Evolutionary conservation across 64 coral and sea anemone genomes (phyloP), one percentile per base, ranked within the genome.

Genomic region (Porites lutea): DNA sequence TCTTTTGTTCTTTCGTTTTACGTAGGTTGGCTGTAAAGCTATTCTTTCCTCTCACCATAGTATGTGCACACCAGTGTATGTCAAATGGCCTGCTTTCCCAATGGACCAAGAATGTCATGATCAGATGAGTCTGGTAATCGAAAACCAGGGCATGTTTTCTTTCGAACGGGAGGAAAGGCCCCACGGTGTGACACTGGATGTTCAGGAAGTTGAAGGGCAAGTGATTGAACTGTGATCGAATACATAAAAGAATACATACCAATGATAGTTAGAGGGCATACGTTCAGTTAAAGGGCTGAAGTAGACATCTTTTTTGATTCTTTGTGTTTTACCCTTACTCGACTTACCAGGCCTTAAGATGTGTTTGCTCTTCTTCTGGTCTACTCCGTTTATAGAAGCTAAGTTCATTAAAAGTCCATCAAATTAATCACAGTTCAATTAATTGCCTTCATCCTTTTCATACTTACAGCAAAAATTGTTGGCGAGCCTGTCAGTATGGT

Each of bases 11-110:
- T 48, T 74, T 74, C 13, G 4, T 78, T n/a, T 55, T 20, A 23
- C 23, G n/a, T 7, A 78, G 75, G 75, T 54, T 20, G 75, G 75
- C 21, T 54, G 52, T 19, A 78, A 78, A 78, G 75, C 75, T 23
- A 6, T 19, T 2, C 51, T 78, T 47, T 2, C 15, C 75, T 19
- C 6, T 12, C 50, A 5, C 11, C 18, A 51, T 19, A 78, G 75
- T 23, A 78, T 78, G 49, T 55, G 2, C 52, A 21, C 51, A 20
- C 75, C 52, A 7, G 18, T 65, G 13, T 2, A 2, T 13, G 18
- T 65, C 8, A 65, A 65, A 4, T 14, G 4, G 5, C 62, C 62
- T 65, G 62, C 13, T 57, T 57, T 57, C 12, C 54, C 54, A 9
- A 13, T 65, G 2, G 18, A 14, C 13, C 4, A 14, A 65, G 4